These are phyloP conservation scores for Xiphophorus birchmanni DNA, from an alignment of 2,797 vertebrate genomes.

Conservation along the genomic window DNA sequence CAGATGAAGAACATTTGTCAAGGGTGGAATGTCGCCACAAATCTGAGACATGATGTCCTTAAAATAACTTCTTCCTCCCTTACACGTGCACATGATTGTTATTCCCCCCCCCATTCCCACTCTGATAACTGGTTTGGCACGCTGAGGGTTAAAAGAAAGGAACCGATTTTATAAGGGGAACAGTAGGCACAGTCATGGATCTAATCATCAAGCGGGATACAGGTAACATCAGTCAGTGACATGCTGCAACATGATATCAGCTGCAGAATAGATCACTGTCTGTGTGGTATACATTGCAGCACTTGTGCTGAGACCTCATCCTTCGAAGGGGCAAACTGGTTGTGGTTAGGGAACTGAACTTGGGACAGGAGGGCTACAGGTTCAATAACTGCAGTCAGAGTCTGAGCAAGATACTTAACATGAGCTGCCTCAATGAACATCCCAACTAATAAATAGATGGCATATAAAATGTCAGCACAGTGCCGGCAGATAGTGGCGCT, in stretches of 20 bases:
- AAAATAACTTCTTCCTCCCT: slow-evolving; percentile 64
- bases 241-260: slow-evolving; percentile 81
- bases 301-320: slow-evolving; percentile 80
- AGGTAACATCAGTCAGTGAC: slow-evolving; percentile 83
- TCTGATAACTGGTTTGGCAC: slow-evolving; percentile 33
- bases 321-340: slow-evolving; percentile 81
- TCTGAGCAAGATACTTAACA: slow-evolving; percentile 83
- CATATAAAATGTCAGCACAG: slow-evolving; percentile 80
- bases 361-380: slow-evolving; percentile 80
- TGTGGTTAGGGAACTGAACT: slow-evolving; percentile 85
- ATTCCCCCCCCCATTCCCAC: neutral
- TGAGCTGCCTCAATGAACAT: slow-evolving; percentile 80
- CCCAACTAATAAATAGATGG: slow-evolving; percentile 82
- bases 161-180: slow-evolving; percentile 77
- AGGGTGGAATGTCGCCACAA: slow-evolving; percentile 60
- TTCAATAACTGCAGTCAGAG: slow-evolving; percentile 83
- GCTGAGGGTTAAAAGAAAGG: slow-evolving; percentile 69
- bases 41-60: slow-evolving; percentile 67
- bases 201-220: slow-evolving; percentile 76
- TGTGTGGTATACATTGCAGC: slow-evolving; percentile 74
- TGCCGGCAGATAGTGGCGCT: slow-evolving; percentile 42
- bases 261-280: slow-evolving; percentile 78
- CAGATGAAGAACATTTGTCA: slow-evolving; percentile 76
- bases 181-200: slow-evolving; percentile 77
- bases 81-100: slow-evolving; percentile 25